These are phyloP conservation scores for Saguinus midas DNA, from an alignment of 2,113 vertebrate genomes.

Conservation along the genomic window DNA sequence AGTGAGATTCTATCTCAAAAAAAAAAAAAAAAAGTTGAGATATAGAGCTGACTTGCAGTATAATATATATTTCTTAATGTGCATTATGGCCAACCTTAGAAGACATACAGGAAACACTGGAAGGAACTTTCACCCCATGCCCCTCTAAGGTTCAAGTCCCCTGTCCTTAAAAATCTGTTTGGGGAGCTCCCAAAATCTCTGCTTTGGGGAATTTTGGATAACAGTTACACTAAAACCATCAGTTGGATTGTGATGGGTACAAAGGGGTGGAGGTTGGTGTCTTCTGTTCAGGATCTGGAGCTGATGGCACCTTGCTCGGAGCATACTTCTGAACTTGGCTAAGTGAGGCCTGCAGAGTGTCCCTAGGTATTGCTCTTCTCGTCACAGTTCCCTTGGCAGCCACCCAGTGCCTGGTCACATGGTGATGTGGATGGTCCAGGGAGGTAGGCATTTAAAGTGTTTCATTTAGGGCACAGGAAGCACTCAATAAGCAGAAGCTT, in stretches of 20 bases:
- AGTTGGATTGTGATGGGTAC: neutral
- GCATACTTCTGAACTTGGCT: neutral
- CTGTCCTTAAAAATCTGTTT: neutral
- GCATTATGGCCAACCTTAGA: neutral
- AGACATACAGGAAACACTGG: neutral
- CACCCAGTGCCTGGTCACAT: fast-evolving
- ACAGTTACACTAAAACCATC: neutral
- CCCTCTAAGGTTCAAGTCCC: neutral
- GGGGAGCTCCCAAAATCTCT: neutral
- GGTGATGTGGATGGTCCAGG: fast-evolving
- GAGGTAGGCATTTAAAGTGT: neutral
- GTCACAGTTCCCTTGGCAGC: neutral
- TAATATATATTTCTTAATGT: neutral
- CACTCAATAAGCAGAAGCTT: neutral
- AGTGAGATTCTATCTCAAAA: no score
- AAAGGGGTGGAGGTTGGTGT: neutral
- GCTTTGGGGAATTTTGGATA: neutral
- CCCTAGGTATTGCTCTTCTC: neutral
- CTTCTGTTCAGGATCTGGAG: neutral
- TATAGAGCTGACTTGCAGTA: neutral
- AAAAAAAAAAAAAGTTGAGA: neutral
- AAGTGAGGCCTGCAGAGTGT: neutral
- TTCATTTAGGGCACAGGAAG: neutral
- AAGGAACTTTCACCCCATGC: neutral
- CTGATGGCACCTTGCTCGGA: neutral